Conservation (phyloP, 1,140 invertebrate species). For the Geopemphigus sp. region DNA sequence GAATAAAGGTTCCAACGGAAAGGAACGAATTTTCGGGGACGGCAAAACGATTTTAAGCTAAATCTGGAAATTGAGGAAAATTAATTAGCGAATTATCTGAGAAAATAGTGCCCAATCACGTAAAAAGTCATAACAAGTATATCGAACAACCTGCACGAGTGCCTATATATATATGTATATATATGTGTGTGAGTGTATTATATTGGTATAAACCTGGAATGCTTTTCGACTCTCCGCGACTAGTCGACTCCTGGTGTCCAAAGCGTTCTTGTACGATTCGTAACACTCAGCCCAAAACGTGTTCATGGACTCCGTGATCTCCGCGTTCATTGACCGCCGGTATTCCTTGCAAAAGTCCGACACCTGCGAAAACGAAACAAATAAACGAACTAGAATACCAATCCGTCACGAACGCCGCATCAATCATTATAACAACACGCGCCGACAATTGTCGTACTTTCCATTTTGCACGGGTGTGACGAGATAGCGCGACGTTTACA, state of each 20-base stretch:
- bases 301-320: conserved; percentile 61
- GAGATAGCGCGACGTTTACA: no score
- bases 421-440: conserved; percentile 7
- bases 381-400: conserved; percentile 1
- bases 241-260: conserved; percentile 61
- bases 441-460: conserved; percentile 14
- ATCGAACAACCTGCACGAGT: background rate
- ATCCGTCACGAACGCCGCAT: conserved; percentile 3
- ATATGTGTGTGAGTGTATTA: no score
- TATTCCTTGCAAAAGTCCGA: conserved; percentile 43
- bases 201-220: conserved; percentile 61
- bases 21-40: no score
- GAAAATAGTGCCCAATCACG: no score
- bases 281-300: conserved; percentile 64
- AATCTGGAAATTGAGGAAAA: no score
- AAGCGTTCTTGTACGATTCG: conserved; percentile 61
- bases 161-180: conserved; percentile 20
- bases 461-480: conserved; percentile 1
- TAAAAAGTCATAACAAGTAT: no score
- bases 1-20: no score
- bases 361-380: conserved; percentile 3
- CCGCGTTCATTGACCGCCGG: conserved; percentile 55
- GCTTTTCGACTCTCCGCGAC: conserved; percentile 62
- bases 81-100: no score
- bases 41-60: no score